A percentile compares a stretch with the other conserved stretches of the same genome.
phyloP scores from a whole-genome alignment of 2,113 vertebrate species.

The Mohoua ochrocephala region DNA sequence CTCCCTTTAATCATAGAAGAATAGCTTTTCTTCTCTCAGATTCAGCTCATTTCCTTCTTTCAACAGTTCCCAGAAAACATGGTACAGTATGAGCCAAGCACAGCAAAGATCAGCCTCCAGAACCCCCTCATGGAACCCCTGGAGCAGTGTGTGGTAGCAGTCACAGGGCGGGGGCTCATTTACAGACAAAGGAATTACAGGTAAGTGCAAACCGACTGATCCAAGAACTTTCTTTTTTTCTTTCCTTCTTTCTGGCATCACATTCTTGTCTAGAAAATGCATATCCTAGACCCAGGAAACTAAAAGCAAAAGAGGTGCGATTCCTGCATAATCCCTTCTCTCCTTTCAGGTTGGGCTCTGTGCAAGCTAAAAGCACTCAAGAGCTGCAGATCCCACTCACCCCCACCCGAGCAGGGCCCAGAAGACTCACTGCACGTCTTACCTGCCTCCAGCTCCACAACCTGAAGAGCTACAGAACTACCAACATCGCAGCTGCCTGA shows the following conservation, averaged over 20 bases:
- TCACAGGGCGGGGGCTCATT: conserved; percentile 75
- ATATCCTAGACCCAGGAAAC: neutral
- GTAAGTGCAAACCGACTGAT: conserved; percentile 19
- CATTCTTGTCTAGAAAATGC: neutral
- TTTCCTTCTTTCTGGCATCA: neutral
- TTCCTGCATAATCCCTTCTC: neutral
- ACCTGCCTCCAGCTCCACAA: conserved; percentile 60
- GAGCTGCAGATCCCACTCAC: conserved; percentile 50
- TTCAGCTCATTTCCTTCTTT: conserved; percentile 5
- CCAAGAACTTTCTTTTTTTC: neutral
- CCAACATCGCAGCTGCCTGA: conserved; percentile 33
- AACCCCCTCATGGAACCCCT: conserved; percentile 69
- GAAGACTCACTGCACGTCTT: conserved; percentile 57
- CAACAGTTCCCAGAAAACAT: conserved; percentile 62
- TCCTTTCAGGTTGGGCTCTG: conserved; percentile 52
- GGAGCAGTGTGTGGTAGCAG: conserved; percentile 64
- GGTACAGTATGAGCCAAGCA: neutral
- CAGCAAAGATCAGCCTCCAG: conserved; percentile 56
- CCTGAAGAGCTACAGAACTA: conserved; percentile 44
- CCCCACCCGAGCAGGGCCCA: conserved; percentile 39
- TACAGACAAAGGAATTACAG: conserved; percentile 61
- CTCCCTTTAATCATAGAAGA: neutral
- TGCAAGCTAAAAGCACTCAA: conserved; percentile 24
- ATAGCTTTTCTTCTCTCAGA: neutral
- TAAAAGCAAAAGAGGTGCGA: neutral